phyloP scores from a whole-genome alignment of 92 coral and sea anemone genomes.

The Meandrina meandrites region DNA sequence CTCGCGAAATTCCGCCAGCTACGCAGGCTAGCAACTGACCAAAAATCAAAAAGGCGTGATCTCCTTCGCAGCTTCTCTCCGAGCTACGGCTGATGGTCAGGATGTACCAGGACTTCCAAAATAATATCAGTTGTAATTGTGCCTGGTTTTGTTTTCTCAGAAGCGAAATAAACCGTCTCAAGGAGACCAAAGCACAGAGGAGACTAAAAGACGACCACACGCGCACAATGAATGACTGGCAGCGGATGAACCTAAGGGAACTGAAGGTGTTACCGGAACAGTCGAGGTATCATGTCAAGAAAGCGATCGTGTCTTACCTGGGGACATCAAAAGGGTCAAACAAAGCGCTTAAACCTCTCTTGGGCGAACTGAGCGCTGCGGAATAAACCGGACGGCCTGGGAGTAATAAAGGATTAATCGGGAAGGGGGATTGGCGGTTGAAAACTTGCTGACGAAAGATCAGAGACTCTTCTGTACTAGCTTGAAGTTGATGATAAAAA shows the following conservation, averaged over 20 bases:
- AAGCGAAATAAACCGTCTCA: conserved; percentile 54
- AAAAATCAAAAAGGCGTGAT: not conserved
- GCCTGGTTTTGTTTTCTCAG: conserved; percentile 17
- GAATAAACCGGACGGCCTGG: not conserved
- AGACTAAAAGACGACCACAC: conserved; percentile 70
- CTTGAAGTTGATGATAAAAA: too few relatives aligned
- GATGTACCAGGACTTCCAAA: not conserved
- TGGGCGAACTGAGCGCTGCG: conserved; percentile 19
- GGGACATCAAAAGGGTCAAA: conserved; percentile 76
- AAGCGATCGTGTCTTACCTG: conserved; percentile 76
- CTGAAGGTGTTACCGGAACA: conserved; percentile 71
- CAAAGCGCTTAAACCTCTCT: conserved; percentile 72
- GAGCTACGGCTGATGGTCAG: not conserved
- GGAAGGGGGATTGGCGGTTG: not conserved
- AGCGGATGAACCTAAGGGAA: conserved; percentile 82
- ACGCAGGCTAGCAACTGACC: too few relatives aligned
- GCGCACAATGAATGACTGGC: conserved; percentile 83
- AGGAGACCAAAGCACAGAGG: conserved; percentile 55
- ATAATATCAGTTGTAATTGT: too few relatives aligned
- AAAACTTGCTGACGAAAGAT: too few relatives aligned
- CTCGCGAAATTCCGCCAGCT: too few relatives aligned
- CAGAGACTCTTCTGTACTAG: too few relatives aligned
- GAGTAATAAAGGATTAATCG: not conserved
- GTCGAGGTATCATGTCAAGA: conserved; percentile 77
- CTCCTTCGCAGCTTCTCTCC: not conserved